phyloP scores from a whole-genome alignment of 2,113 vertebrate species.

The Dicentrarchus labrax region DNA sequence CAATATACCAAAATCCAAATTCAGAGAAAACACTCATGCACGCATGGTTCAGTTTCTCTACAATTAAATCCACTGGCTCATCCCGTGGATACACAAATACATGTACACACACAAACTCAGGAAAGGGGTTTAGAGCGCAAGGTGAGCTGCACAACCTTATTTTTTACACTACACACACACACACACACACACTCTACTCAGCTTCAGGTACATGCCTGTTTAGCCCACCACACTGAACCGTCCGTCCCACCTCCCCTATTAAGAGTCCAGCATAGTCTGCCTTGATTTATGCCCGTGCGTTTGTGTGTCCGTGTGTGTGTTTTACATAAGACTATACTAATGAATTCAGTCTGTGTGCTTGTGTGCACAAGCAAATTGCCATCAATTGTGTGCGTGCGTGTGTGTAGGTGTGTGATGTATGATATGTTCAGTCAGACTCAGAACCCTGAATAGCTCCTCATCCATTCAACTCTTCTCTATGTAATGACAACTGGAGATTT shows the following conservation, averaged over 20 bases:
- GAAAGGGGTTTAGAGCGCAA: conserved; percentile 1
- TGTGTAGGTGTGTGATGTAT: conserved; percentile 21
- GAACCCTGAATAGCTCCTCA: conserved; percentile 19
- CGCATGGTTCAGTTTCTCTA: conserved; percentile 4
- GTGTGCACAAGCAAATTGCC: neutral
- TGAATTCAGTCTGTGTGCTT: neutral
- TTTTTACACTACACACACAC: conserved; percentile 8
- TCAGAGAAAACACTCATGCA: neutral
- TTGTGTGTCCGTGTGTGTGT: conserved; percentile 12
- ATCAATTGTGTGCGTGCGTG: neutral
- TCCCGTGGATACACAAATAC: conserved; percentile 8
- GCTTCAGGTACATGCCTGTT: conserved; percentile 17
- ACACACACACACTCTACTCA: neutral
- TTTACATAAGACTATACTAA: conserved; percentile 19
- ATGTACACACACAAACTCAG: neutral
- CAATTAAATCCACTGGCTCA: conserved; percentile 30
- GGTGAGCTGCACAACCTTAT: conserved; percentile 16
- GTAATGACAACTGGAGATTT: conserved; percentile 7
- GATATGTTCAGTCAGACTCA: conserved; percentile 23
- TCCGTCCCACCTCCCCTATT: conserved; percentile 26
- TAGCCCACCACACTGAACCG: neutral
- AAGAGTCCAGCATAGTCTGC: conserved; percentile 16
- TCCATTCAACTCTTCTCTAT: conserved; percentile 10
- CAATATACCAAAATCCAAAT: neutral
- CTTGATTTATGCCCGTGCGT: conserved; percentile 44